Evolutionary conservation across 2,888 invertebrate genomes (phyloP), one percentile per base, ranked within the genome.

Genomic region (Calliopum simillimum): DNA sequence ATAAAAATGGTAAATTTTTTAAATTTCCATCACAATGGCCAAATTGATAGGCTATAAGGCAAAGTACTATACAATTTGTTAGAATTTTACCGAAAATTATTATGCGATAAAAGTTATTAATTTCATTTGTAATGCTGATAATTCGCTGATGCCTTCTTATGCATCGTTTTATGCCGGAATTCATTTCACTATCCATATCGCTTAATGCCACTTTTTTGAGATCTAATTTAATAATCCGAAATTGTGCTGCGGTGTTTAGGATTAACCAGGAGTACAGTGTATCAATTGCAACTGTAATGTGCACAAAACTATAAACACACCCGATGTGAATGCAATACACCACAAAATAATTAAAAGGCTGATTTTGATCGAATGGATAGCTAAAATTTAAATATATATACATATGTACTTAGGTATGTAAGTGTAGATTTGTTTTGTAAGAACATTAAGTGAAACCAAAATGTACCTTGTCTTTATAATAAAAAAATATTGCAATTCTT

Each of bases 201-300:
- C 47, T 11, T 4, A 1, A 16, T 2, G 71, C 71, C 1, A 49
- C 56, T 6, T 16, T 12, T 3, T 69, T 69, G 4, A 76, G 16
- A 58, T 74, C 70, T 0, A 71, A 56, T 2, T 69, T 67, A 12
- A 76, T 49, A 51, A 75, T 71, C 47, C 73, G 72, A 63, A 75
- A 76, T 55, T 74, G 72, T 8, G 71, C 76, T 0, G 69, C 41
- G 1, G 74, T 66, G 33, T 75, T 75, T 21, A 71, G 71, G 4
- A 72, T 62, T 33, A 70, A 67, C 74, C 75, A 76, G 13, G 72
- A 73, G 49, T 71, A 75, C 1, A 76, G 43, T 1, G 71, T 70
- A 62, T 75, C 76, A 2, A 33, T 6, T 33, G 33, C 33, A 16
- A 71, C 65, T 1, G 67, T 62, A 23, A 74, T 12, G 0, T 70